Evolutionary conservation across 2,797 vertebrate genomes (phyloP).

Genomic region (Salarias fasciatus): DNA sequence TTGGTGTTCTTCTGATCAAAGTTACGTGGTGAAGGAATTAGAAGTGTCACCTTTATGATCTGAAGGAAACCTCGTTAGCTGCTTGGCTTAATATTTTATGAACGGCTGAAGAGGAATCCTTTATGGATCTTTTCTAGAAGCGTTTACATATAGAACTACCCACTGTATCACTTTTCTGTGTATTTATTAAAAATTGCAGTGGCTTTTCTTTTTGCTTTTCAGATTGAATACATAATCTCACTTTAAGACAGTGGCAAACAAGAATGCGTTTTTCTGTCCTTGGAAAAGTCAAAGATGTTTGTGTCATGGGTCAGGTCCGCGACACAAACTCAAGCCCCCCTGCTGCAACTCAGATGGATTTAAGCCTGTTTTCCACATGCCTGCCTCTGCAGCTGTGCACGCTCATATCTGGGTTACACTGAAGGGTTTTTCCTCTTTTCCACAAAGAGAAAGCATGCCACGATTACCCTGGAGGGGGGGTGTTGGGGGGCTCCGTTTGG

Average conservation of each 20-base stretch:
- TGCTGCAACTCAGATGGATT: conserved; percentile 67
- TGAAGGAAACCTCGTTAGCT: neutral
- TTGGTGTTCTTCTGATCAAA: too few relatives aligned
- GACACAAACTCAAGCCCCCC: conserved; percentile 59
- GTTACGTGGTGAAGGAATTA: neutral
- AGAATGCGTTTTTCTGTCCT: conserved; percentile 33
- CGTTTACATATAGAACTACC: too few relatives aligned
- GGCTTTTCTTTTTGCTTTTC: too few relatives aligned
- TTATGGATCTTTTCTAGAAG: neutral
- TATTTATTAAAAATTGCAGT: conserved; percentile 7
- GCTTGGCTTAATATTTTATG: neutral
- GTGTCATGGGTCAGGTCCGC: conserved; percentile 64
- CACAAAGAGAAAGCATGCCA: conserved; percentile 64
- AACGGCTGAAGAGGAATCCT: neutral
- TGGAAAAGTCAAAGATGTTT: conserved; percentile 54
- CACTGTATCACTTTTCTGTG: too few relatives aligned
- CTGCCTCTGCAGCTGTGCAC: conserved; percentile 77
- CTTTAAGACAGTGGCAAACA: conserved; percentile 33
- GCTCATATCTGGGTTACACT: conserved; percentile 74
- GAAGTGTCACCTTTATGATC: conserved; percentile 9
- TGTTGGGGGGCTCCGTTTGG: conserved; percentile 63
- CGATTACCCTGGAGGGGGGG: conserved; percentile 54
- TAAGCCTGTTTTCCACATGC: conserved; percentile 80
- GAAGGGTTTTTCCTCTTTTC: conserved; percentile 62
- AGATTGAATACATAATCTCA: conserved; percentile 4